Conservation (phyloP, 2,113 vertebrate species). For the Tiliqua scincoides region DNA sequence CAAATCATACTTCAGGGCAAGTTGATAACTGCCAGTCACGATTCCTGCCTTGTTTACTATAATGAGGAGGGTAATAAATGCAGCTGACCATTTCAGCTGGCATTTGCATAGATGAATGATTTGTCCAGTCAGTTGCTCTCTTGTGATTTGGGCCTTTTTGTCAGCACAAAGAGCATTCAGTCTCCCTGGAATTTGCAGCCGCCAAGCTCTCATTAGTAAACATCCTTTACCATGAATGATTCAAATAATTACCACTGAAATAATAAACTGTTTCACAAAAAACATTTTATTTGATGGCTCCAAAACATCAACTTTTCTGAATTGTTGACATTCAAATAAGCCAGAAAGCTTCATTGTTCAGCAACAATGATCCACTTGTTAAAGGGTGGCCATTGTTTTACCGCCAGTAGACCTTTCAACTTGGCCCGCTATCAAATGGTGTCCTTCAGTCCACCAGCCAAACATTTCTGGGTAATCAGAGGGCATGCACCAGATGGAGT, state of each 20-base stretch:
- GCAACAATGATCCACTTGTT: constrained; percentile 82
- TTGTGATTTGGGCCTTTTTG: constrained; percentile 89
- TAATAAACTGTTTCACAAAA: constrained; percentile 88
- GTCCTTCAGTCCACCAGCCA: constrained; percentile 77
- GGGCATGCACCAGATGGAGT: constrained; percentile 81
- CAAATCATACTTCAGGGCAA: constrained; percentile 86
- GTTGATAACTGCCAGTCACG: constrained; percentile 90
- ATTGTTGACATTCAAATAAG: constrained; percentile 90
- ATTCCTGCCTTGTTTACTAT: constrained; percentile 86
- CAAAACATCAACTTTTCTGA: constrained; percentile 87
- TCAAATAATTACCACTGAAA: constrained; percentile 93
- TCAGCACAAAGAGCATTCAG: constrained; percentile 91
- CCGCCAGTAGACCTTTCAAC: constrained; percentile 83
- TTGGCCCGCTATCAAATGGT: constrained; percentile 80
- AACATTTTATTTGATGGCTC: constrained; percentile 90
- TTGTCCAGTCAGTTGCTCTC: constrained; percentile 89
- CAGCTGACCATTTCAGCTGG: constrained; percentile 89
- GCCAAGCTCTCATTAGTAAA: constrained; percentile 92
- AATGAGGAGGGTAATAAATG: constrained; percentile 92
- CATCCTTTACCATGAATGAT: constrained; percentile 90
- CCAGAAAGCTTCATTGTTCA: constrained; percentile 83
- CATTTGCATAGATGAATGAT: constrained; percentile 96
- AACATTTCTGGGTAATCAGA: constrained; percentile 77
- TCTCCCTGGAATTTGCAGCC: constrained; percentile 87
- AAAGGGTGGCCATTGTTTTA: constrained; percentile 85